Percentiles rank a stretch among this genome's conserved stretches.
Evolutionary conservation across 1,140 invertebrate species (phyloP).

Genomic region (Agrilus planipennis): DNA sequence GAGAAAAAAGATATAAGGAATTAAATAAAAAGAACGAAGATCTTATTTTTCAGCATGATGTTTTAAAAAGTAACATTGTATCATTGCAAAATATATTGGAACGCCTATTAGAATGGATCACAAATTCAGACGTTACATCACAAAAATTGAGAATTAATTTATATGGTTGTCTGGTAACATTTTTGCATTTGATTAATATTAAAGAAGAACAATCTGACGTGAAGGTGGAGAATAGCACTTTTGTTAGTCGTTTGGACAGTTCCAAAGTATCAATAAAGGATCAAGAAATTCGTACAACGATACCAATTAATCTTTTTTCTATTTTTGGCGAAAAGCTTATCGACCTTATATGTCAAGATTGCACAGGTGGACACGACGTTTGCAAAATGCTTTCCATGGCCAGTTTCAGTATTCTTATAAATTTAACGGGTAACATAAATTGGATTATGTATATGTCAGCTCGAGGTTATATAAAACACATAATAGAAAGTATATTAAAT

Average conservation of each 20-base stretch:
- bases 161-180: conserved; percentile 64
- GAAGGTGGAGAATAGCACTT: conserved; percentile 27
- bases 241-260: conserved; percentile 49
- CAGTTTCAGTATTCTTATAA: conserved; percentile 66
- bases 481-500: conserved; percentile 67
- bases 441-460: conserved; percentile 64
- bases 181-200: conserved; percentile 61
- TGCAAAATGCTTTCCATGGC: conserved; percentile 79
- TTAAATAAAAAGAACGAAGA: conserved; percentile 12
- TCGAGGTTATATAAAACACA: conserved; percentile 71
- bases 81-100: conserved; percentile 54
- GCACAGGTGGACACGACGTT: conserved; percentile 76
- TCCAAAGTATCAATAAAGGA: conserved; percentile 29
- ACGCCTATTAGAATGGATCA: conserved; percentile 57
- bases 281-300: too few species aligned
- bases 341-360: conserved; percentile 73
- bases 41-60: neutral
- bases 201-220: conserved; percentile 21
- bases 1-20: conserved; percentile 35
- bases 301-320: conserved; percentile 43
- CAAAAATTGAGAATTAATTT: conserved; percentile 77
- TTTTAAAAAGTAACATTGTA: conserved; percentile 16
- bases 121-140: conserved; percentile 50
- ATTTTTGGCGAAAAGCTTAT: conserved; percentile 71
- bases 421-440: conserved; percentile 57